Percentiles rank a stretch among this genome's conserved stretches.
phyloP scores from a whole-genome alignment of 2,113 vertebrate species.

The Haemorhous mexicanus region DNA sequence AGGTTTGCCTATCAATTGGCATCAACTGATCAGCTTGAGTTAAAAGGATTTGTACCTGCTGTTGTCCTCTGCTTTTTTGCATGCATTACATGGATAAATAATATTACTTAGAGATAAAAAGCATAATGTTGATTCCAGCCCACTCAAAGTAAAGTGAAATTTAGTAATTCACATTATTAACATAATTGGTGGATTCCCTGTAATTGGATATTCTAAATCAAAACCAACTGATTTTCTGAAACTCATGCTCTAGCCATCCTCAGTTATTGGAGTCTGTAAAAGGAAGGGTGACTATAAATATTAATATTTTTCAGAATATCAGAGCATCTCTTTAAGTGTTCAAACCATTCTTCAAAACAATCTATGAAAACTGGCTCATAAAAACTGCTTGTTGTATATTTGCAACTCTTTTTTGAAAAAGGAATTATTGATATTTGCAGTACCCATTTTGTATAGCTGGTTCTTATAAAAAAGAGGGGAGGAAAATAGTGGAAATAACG shows the following conservation, averaged over 20 bases:
- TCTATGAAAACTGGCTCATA: not conserved
- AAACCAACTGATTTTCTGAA: not conserved
- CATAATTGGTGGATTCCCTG: not conserved
- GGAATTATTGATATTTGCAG: not conserved
- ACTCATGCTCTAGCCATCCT: not conserved
- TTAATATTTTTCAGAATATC: not conserved
- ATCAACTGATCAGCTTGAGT: not conserved
- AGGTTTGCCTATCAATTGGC: not conserved
- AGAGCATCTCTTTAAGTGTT: not conserved
- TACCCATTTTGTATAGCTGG: not conserved
- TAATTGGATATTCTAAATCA: not conserved
- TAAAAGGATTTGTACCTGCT: not conserved
- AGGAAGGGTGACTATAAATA: not conserved
- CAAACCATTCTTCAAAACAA: not conserved
- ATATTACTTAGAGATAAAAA: not conserved
- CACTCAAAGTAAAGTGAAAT: not conserved
- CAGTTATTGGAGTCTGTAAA: not conserved
- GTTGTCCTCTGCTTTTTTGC: not conserved
- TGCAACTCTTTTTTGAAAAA: not conserved
- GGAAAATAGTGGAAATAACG: not conserved
- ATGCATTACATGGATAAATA: not conserved
- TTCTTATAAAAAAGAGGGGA: not conserved
- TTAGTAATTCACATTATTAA: not conserved
- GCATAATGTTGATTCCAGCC: not conserved
- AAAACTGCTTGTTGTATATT: not conserved